Base-by-base conservation (phyloP, 2,113 vertebrate genomes). In the Vimba vimba region DNA sequence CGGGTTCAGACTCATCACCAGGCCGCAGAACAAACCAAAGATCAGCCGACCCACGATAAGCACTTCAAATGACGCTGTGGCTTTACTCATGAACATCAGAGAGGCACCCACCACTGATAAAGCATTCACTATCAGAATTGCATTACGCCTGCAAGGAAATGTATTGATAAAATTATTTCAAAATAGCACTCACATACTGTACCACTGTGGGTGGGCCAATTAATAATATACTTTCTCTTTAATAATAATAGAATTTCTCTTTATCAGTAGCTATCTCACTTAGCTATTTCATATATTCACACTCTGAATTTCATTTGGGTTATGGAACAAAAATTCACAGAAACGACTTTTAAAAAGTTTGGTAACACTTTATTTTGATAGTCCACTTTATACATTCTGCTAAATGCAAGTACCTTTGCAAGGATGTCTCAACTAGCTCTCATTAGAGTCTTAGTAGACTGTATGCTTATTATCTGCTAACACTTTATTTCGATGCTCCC, bases 1-100 rank as follows among this genome's bases (percentile, higher is more conserved):
- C 0, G 95, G 95, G 84, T 95, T 96, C 0, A 95, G 93, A 77
- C 94, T 94, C 94, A 95, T 96, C 83, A 90, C 93, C 62, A 96
- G 87, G 33, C 95, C 95, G 2, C 95, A 96, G 91, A 96, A 95
- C 43, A 96, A 78, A 2, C 95, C 95, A 6, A 95, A 95, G 83
- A 95, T 85, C 85, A 96, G 36, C 0, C 94, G 92, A 2, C 95
- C 95, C 79, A 95, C 47, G 52, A 95, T 94, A n/a, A 96, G 93
- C 12, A 94, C 88, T 87, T 95, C 95, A 75, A 95, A 95, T 0
- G 93, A 94, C 76, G 86, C 64, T 6, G 90, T 90, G 88, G 75
- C 73, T 91, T 95, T 95, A 84, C 95, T 95, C 30, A 91, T 66
- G 6, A 87, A 90, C 95, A 96, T 96, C 86, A 95, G 84, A 79